Conservation (phyloP, 92 coral and sea anemone species). For the Porites rus region DNA sequence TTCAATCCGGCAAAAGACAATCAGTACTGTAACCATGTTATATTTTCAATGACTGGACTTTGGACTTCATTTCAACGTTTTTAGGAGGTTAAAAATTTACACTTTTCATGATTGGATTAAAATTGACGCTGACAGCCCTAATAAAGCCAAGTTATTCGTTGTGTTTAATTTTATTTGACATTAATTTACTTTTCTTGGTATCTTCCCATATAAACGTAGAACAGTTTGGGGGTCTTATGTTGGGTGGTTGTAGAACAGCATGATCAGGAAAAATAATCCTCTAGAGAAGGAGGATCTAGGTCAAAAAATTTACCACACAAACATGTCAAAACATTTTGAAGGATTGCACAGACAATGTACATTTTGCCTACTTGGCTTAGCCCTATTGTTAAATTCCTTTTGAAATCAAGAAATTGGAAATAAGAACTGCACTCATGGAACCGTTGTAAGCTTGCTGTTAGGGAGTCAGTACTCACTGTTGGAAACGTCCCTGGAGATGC, state of each 20-base stretch:
- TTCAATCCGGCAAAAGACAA: too few species aligned
- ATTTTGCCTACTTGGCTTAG: not conserved
- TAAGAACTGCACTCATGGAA: constrained; percentile 27
- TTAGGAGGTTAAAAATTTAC: too few species aligned
- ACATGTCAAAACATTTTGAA: constrained; percentile 38
- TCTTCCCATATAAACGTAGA: not conserved
- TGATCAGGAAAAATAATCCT: constrained; percentile 31
- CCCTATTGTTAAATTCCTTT: constrained; percentile 17
- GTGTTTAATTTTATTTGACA: not conserved
- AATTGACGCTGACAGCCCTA: too few species aligned
- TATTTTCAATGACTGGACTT: too few species aligned
- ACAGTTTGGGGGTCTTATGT: not conserved
- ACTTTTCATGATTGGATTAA: too few species aligned
- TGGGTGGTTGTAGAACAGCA: not conserved
- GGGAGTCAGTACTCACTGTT: constrained; percentile 11
- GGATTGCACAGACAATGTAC: constrained; percentile 22
- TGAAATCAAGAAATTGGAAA: constrained; percentile 26
- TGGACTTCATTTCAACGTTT: too few species aligned
- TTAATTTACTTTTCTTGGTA: not conserved
- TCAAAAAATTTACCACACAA: constrained; percentile 20
- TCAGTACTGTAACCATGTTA: too few species aligned
- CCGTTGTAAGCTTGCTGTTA: constrained; percentile 24
- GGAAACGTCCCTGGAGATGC: constrained; percentile 1
- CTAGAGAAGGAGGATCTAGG: constrained; percentile 32
- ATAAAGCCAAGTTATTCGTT: too few species aligned